Conservation (phyloP, 1,140 invertebrate genomes). For the Araneus ventricosus region DNA sequence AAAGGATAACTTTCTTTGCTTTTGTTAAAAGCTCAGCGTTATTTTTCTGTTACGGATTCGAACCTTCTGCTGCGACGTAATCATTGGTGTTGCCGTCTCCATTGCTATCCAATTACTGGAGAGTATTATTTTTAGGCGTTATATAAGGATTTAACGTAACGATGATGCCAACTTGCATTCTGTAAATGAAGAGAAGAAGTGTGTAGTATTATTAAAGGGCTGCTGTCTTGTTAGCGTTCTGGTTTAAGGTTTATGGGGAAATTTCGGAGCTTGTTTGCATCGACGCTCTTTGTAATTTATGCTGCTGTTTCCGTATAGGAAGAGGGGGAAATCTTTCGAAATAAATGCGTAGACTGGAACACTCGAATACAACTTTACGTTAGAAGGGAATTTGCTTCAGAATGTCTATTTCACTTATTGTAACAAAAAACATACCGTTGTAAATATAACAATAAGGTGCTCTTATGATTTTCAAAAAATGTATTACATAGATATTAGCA, state of each 20-base stretch:
- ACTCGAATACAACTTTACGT: too few species aligned
- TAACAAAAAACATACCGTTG: too few species aligned
- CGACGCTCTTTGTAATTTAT: not conserved
- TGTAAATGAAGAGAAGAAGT: not conserved
- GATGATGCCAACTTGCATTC: not conserved
- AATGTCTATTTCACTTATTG: too few species aligned
- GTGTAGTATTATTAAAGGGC: not conserved
- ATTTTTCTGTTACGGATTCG: not conserved
- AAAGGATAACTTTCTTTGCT: slow-evolving; percentile 17
- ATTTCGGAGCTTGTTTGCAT: not conserved
- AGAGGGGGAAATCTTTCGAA: too few species aligned
- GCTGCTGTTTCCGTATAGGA: not conserved
- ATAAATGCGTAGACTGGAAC: too few species aligned
- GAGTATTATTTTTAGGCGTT: slow-evolving; percentile 9
- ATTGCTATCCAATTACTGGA: slow-evolving; percentile 14
- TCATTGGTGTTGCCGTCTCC: slow-evolving; percentile 18
- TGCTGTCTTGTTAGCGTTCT: not conserved
- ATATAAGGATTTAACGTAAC: not conserved
- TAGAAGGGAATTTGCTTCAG: too few species aligned
- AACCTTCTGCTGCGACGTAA: not conserved
- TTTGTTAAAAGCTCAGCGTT: not conserved
- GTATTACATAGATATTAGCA: too few species aligned
- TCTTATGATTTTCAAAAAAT: too few species aligned
- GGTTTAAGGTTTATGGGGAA: not conserved
- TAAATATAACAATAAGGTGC: too few species aligned